Percentiles rank a stretch among this genome's conserved stretches.
phyloP scores from a whole-genome alignment of 2,113 vertebrate genomes.

The Trochalopteron elliotii region DNA sequence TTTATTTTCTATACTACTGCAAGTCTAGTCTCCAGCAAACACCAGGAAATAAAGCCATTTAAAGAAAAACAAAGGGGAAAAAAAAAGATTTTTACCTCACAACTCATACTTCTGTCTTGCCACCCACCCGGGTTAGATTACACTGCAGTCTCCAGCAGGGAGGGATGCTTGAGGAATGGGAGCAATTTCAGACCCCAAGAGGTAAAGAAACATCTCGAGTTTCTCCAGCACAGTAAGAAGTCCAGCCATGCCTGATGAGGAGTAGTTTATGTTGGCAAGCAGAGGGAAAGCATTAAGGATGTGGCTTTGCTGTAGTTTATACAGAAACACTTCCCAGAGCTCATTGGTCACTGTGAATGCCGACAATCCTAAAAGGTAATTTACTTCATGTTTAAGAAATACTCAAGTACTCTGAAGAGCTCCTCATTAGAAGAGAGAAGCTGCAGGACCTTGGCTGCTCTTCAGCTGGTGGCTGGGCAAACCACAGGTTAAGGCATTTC shows the following conservation, averaged over 20 bases:
- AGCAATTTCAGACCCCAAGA: conserved; percentile 13
- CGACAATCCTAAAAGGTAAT: neutral
- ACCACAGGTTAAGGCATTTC: neutral
- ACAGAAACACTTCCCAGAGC: conserved; percentile 21
- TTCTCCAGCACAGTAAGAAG: conserved; percentile 24
- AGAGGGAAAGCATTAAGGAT: conserved; percentile 28
- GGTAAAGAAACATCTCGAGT: conserved; percentile 7
- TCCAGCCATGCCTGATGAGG: neutral
- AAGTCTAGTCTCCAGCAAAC: neutral
- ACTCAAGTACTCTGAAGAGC: neutral
- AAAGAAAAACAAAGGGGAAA: neutral
- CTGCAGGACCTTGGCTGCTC: neutral
- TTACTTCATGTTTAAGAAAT: neutral
- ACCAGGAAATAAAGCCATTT: neutral
- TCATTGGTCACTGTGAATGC: neutral
- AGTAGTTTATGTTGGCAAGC: conserved; percentile 15
- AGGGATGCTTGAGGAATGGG: neutral
- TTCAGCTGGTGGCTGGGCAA: neutral
- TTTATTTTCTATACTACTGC: neutral
- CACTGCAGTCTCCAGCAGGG: neutral
- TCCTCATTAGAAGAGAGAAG: neutral
- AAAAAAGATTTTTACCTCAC: neutral
- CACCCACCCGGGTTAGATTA: neutral
- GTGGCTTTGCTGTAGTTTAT: conserved; percentile 32
- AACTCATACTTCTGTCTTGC: neutral